These are phyloP conservation scores for Neomorphus geoffroyi DNA, from an alignment of 2,797 vertebrate species.

Conservation along the genomic window DNA sequence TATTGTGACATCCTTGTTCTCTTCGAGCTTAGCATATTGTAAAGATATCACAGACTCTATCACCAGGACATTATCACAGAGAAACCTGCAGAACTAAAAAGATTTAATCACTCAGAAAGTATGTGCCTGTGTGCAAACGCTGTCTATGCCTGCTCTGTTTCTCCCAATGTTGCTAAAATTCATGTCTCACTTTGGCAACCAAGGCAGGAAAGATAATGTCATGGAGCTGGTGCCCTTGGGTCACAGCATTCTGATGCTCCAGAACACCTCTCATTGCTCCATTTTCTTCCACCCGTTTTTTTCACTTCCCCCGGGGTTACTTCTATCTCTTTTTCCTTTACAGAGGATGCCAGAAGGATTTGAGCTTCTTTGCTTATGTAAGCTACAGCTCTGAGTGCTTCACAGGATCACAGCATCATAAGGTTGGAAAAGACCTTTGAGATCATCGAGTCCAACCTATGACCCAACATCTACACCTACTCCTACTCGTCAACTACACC, in stretches of 20 bases:
- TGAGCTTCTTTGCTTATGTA: background rate
- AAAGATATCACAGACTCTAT: background rate
- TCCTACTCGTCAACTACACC: too few relatives aligned
- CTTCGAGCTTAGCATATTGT: background rate
- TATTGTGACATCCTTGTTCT: slow-evolving; percentile 6
- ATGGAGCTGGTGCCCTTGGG: background rate
- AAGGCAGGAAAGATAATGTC: background rate
- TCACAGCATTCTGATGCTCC: background rate
- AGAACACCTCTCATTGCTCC: background rate
- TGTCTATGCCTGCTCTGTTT: background rate
- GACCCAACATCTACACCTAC: too few relatives aligned
- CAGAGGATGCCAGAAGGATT: background rate
- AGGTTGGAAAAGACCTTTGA: too few relatives aligned
- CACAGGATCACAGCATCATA: too few relatives aligned
- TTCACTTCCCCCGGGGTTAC: background rate
- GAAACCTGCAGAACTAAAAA: background rate
- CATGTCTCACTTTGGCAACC: background rate
- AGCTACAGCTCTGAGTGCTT: background rate
- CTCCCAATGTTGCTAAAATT: background rate
- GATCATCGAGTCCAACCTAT: too few relatives aligned
- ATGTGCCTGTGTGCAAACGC: background rate
- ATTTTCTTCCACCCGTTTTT: background rate
- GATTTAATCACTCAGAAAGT: background rate
- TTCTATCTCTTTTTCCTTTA: background rate
- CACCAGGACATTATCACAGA: background rate